A percentile compares a stretch with the other conserved stretches of the same genome.
phyloP scores from a whole-genome alignment of 1,140 invertebrate genomes.

The Eumeta japonica region DNA sequence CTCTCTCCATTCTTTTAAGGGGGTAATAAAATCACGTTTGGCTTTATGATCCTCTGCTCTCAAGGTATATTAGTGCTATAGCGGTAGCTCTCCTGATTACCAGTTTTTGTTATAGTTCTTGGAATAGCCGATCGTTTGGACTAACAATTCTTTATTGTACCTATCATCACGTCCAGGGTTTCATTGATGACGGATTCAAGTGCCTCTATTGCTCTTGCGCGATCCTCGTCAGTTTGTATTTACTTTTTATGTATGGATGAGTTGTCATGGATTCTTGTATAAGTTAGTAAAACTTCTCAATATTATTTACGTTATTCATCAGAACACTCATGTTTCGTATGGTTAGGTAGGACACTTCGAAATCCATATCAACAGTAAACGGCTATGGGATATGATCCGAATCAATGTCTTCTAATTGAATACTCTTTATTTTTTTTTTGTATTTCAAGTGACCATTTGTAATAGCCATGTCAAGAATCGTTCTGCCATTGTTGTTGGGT shows the following conservation, averaged over 20 bases:
- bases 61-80: neutral
- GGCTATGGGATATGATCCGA: slow-evolving; percentile 7
- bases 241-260: too few species aligned
- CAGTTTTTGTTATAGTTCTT: too few species aligned
- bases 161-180: too few species aligned
- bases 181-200: too few species aligned
- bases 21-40: neutral
- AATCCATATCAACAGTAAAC: neutral
- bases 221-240: too few species aligned
- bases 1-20: neutral
- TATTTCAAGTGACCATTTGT: too few species aligned
- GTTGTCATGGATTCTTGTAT: too few species aligned
- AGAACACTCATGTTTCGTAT: slow-evolving; percentile 1
- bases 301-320: neutral
- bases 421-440: too few species aligned
- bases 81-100: slow-evolving; percentile 4
- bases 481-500: slow-evolving; percentile 2
- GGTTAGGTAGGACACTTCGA: neutral
- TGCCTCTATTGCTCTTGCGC: too few species aligned
- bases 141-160: too few species aligned
- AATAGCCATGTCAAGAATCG: slow-evolving; percentile 5
- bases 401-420: slow-evolving; percentile 1
- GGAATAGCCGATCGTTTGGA: too few species aligned
- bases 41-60: neutral
- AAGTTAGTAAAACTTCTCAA: too few species aligned